A percentile compares a stretch with the other conserved stretches of the same genome.
Conservation (phyloP, 2,888 invertebrate genomes). For the Pandemis heparana region DNA sequence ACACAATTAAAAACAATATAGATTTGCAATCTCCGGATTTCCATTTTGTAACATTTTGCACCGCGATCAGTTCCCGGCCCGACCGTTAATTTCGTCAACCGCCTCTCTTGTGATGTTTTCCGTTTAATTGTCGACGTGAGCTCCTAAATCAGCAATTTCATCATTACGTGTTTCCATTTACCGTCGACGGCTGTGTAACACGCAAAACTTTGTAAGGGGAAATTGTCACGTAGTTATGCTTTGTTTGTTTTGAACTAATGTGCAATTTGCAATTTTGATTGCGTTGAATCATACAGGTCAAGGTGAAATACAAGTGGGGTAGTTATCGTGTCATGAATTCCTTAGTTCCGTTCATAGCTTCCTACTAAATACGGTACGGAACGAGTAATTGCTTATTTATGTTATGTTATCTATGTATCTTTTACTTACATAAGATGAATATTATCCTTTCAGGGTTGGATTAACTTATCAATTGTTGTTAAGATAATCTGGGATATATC, state of each 20-base stretch:
- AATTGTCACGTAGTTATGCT: constrained; percentile 38
- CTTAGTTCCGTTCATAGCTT: neutral
- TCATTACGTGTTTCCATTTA: constrained; percentile 41
- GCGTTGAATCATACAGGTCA: constrained; percentile 20
- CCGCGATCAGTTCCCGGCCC: constrained; percentile 47
- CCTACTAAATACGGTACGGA: neutral
- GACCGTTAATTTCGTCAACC: constrained; percentile 55
- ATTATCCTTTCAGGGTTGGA: too few species aligned
- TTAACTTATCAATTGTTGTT: too few species aligned
- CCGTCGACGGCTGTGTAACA: constrained; percentile 22
- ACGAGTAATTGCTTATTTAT: too few species aligned
- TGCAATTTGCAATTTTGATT: constrained; percentile 24
- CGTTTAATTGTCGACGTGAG: constrained; percentile 51
- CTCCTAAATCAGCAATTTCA: constrained; percentile 36
- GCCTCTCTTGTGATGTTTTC: constrained; percentile 51
- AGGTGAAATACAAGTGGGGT: constrained; percentile 8
- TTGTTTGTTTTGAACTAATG: constrained; percentile 38
- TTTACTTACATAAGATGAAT: too few species aligned
- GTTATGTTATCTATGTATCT: too few species aligned
- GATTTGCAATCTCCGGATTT: constrained; percentile 64
- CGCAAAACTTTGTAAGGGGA: constrained; percentile 30
- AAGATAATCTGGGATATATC: too few species aligned
- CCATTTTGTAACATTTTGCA: constrained; percentile 79
- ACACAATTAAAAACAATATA: constrained; percentile 66
- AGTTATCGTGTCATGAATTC: neutral